A percentile compares a stretch with the other conserved stretches of the same genome.
Conservation (phyloP, 2,888 invertebrate species). For the Habroteleia sp. region DNA sequence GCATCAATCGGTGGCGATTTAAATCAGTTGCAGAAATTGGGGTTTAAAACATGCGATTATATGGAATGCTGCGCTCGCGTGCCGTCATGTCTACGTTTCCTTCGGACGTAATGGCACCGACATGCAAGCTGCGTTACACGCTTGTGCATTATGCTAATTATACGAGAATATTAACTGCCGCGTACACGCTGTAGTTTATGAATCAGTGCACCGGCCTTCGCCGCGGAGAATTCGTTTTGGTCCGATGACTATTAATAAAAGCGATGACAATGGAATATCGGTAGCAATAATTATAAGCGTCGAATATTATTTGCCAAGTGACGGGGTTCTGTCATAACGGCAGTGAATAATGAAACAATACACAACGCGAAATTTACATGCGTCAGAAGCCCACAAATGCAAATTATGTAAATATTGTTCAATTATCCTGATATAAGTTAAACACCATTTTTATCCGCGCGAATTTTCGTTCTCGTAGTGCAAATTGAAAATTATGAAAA, state of each 20-base stretch:
- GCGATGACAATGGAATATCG: slow-evolving; percentile 53
- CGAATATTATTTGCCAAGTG: slow-evolving; percentile 38
- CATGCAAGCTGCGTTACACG: slow-evolving; percentile 66
- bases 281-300: slow-evolving; percentile 35
- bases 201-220: slow-evolving; percentile 37
- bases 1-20: slow-evolving; percentile 52
- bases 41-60: slow-evolving; percentile 49
- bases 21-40: slow-evolving; percentile 55
- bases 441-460: slow-evolving; percentile 30
- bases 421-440: slow-evolving; percentile 29
- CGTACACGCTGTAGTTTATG: slow-evolving; percentile 46
- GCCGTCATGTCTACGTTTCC: slow-evolving; percentile 65
- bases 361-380: slow-evolving; percentile 28
- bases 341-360: slow-evolving; percentile 38
- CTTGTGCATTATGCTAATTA: slow-evolving; percentile 69
- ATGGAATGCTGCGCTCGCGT: slow-evolving; percentile 68
- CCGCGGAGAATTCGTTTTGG: slow-evolving; percentile 44
- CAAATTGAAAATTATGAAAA: slow-evolving; percentile 45
- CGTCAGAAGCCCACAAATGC: slow-evolving; percentile 24
- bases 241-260: slow-evolving; percentile 57
- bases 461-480: slow-evolving; percentile 4
- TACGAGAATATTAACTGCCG: slow-evolving; percentile 50
- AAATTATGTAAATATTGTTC: slow-evolving; percentile 40
- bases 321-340: slow-evolving; percentile 18
- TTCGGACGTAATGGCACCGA: slow-evolving; percentile 58